Percentiles rank a stretch among this genome's conserved stretches.
Evolutionary conservation across 1,140 invertebrate genomes (phyloP).

Genomic region (Lysiphlebus fabarum): DNA sequence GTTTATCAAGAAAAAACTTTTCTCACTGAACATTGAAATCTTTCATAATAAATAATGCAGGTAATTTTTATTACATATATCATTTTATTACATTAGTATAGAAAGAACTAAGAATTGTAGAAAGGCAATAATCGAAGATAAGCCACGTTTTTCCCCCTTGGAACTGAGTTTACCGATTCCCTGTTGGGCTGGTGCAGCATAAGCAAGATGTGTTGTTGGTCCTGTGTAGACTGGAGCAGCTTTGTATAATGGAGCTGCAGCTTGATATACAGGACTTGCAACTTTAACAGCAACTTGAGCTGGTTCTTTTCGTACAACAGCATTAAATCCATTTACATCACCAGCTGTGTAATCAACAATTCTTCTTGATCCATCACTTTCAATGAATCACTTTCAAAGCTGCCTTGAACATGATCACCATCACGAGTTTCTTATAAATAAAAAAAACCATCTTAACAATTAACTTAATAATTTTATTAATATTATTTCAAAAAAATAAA

Average conservation of each 20-base stretch:
- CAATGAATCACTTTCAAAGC: constrained; percentile 23
- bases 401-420: constrained; percentile 23
- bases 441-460: no score
- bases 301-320: constrained; percentile 17
- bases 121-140: no score
- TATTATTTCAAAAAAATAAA: no score
- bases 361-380: constrained; percentile 20
- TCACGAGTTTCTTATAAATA: constrained; percentile 22
- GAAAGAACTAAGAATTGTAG: no score
- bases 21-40: no score
- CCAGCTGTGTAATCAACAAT: constrained; percentile 26
- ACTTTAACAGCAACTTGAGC: constrained; percentile 9
- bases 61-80: no score
- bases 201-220: background rate
- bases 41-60: no score
- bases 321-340: constrained; percentile 20
- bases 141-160: no score
- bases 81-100: no score
- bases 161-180: no score
- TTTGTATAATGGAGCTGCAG: constrained; percentile 9
- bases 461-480: no score
- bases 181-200: background rate
- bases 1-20: no score
- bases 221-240: background rate
- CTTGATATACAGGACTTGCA: background rate